Base-by-base conservation (phyloP, 2,113 vertebrate genomes). In the Pseudorasbora parva region DNA sequence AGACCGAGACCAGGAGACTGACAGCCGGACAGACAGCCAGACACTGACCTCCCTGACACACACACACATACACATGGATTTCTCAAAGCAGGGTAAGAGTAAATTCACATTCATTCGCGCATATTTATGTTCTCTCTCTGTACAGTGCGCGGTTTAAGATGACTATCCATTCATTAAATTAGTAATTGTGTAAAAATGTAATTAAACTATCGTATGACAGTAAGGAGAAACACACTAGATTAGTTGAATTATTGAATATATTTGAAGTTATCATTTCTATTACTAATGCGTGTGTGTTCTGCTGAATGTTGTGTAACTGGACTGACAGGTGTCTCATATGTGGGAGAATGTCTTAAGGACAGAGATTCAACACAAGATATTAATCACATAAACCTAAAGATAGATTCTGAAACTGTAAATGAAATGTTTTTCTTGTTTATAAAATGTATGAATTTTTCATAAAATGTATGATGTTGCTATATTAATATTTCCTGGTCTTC, bases 271-370 rank as follows among this genome's bases (percentile, higher is more conserved):
- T 25, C 25, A n/a, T n/a, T 73, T 54, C 19, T 76, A 57, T 71
- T 47, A 45, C 7, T 68, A 19, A 25, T 49, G 73, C 45, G 14
- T 80, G 77, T 80, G 47, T 82, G 30, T 1, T 14, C 4, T 33
- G 33, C 30, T 91, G 88, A 94, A 94, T 94, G 92, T 83, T 41
- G 93, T 79, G 78, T 1, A 75, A 93, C 94, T 85, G 89, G 93
- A 88, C 64, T 8, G 43, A 62, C 82, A 7, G 89, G 84, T 88
- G 88, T 86, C 21, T 72, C 19, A 9, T 69, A 19, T 41, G 41
- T 8, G 60, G 17, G 33, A n/a, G n/a, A 21, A 66, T 85, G 80
- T 87, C 62, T 3, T 57, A 37, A 75, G 69, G 54, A 78, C 19
- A 64, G 41, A 45, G 14, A 23, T 56, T 11, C 57, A 21, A 37